Percentiles rank a stretch among this genome's conserved stretches.
These are phyloP conservation scores for Andricus curvator DNA, from an alignment of 2,888 invertebrate species.

Conservation along the genomic window DNA sequence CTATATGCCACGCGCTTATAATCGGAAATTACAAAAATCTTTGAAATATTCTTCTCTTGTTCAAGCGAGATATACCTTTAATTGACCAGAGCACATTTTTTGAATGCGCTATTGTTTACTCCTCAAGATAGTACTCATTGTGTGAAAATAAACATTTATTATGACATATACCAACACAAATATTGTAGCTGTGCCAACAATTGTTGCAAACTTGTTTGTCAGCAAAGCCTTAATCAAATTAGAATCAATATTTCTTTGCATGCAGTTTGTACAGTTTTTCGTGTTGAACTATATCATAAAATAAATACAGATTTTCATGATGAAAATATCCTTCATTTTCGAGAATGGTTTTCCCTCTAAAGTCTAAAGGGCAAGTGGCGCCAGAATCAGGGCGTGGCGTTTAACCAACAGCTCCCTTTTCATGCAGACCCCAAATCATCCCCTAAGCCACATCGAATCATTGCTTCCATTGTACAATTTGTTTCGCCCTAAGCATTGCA, in stretches of 20 bases:
- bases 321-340: too few relatives aligned
- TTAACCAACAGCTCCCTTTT: slow-evolving; percentile 3
- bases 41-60: background rate
- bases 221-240: background rate
- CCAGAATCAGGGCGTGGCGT: slow-evolving; percentile 33
- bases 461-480: background rate
- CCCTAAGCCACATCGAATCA: background rate
- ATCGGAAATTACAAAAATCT: background rate
- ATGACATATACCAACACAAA: slow-evolving; percentile 3
- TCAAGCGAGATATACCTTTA: background rate
- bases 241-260: background rate
- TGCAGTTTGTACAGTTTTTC: background rate
- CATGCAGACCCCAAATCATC: background rate
- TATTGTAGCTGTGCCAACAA: slow-evolving; percentile 14
- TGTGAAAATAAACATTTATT: slow-evolving; percentile 2
- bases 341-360: too few relatives aligned
- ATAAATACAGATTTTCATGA: too few relatives aligned
- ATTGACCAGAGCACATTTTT: slow-evolving; percentile 1
- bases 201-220: slow-evolving; percentile 9
- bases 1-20: background rate
- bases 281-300: too few relatives aligned
- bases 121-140: background rate
- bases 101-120: background rate
- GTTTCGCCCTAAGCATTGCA: background rate
- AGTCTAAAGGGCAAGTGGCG: slow-evolving; percentile 7